Base-by-base conservation (phyloP, 2,797 vertebrate genomes). In the Amniataba percoides region DNA sequence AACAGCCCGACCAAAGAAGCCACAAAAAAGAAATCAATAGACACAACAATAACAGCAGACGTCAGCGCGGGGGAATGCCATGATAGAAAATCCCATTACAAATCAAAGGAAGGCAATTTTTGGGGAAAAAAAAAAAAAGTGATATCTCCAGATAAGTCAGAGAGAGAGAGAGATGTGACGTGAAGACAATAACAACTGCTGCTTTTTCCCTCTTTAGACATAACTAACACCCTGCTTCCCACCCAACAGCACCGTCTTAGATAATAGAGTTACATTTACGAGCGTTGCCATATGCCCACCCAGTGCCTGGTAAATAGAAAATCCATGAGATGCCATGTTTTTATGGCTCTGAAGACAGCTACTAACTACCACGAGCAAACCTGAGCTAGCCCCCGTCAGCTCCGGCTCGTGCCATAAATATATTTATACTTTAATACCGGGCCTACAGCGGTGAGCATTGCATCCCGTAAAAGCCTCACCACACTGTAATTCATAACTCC, bases 261-360 rank as follows among this genome's bases (percentile, higher is more conserved):
- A 92, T 90, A 91, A 91, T 81, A 80, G 88, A 90, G 88, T 81
- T 81, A 81, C 87, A 60, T 92, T 93, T 89, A 93, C 82, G 88
- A 93, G 88, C 84, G 16, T 49, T 84, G 87, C 89, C 90, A 90
- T 90, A 90, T 90, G 92, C 89, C 86, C 87, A 89, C 89, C 91
- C 87, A 84, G 84, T 42, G 88, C 84, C 90, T 88, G 89, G 84
- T 88, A 92, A 93, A 93, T 87, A 91, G 90, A 83, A 89, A 90
- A 92, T 90, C 91, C 91, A 91, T 88, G 88, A 84, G 88, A 88
- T 84, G 87, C 89, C 88, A 90, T 82, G 81, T 88, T 90, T 90
- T 92, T 91, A 93, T 74, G 83, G 82, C 83, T 82, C 21, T 52
- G 80, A 72, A 86, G 86, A 90, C 88, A 83, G 86, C 87, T 58